Evolutionary conservation across 2,888 invertebrate genomes (phyloP).

Genomic region (Hemaris fuciformis): DNA sequence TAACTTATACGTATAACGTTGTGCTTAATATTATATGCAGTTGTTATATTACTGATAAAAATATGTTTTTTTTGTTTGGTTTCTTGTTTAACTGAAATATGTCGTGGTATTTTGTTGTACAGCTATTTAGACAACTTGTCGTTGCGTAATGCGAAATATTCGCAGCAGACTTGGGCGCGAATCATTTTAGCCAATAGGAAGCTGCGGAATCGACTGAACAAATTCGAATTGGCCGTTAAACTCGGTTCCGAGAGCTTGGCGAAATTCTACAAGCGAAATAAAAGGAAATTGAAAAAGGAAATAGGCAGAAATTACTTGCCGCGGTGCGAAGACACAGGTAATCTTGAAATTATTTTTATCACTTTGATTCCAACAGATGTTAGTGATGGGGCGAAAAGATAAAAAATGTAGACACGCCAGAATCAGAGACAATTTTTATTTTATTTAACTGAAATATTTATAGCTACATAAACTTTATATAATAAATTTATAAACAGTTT

Average conservation of each 20-base stretch:
- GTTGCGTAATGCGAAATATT: constrained; percentile 45
- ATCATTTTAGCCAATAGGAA: constrained; percentile 54
- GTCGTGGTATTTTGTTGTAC: not conserved
- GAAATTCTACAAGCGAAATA: constrained; percentile 49
- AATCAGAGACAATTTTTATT: not conserved
- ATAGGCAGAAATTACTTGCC: constrained; percentile 48
- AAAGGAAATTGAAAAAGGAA: constrained; percentile 37
- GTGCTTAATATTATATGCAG: no score
- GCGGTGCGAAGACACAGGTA: constrained; percentile 42
- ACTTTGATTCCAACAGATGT: not conserved
- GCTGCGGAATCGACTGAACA: constrained; percentile 51
- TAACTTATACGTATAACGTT: no score
- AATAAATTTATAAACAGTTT: no score
- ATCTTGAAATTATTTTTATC: constrained; percentile 13
- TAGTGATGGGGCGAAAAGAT: not conserved
- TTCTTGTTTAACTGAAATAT: no score
- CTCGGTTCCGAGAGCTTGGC: constrained; percentile 57
- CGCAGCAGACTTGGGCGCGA: constrained; percentile 49
- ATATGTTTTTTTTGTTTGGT: no score
- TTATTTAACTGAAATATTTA: no score
- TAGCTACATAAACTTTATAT: no score
- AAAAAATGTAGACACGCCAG: not conserved
- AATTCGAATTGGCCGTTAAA: constrained; percentile 53
- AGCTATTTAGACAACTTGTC: constrained; percentile 61
- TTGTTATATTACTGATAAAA: no score